phyloP scores from a whole-genome alignment of 2,888 invertebrate species.

The Xestia sexstrigata region DNA sequence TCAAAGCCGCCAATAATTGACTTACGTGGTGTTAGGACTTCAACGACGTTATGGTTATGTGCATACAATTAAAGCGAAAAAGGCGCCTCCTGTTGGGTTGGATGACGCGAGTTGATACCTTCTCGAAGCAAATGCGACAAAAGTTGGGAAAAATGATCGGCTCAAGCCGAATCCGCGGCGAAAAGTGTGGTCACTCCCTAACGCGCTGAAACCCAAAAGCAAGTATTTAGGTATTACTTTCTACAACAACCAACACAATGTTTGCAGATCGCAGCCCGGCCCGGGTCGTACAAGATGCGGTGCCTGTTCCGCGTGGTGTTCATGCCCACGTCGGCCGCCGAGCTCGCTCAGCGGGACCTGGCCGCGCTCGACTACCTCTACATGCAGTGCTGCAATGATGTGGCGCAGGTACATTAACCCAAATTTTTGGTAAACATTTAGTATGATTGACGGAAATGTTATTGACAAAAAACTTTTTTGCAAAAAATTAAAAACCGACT shows the following conservation, averaged over 20 bases:
- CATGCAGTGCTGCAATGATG: slow-evolving; percentile 98
- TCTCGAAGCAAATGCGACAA: background rate
- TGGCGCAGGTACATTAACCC: slow-evolving; percentile 91
- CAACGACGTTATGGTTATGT: no score
- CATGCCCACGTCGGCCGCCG: slow-evolving; percentile 96
- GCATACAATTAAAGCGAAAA: background rate
- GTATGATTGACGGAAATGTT: no score
- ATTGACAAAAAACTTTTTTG: no score
- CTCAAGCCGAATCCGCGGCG: background rate
- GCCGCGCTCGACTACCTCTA: slow-evolving; percentile 97
- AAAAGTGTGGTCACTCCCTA: background rate
- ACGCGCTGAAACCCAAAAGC: background rate
- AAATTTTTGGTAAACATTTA: no score
- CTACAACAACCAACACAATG: background rate
- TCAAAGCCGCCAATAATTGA: no score
- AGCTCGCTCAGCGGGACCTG: slow-evolving; percentile 95
- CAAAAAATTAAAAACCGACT: no score
- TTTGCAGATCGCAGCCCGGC: slow-evolving; percentile 95
- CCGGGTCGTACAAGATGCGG: slow-evolving; percentile 97
- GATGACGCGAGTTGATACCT: background rate
- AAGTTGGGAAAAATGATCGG: background rate
- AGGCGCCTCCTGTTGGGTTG: background rate
- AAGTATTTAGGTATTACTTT: background rate
- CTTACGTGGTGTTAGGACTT: no score
- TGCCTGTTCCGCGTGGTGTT: slow-evolving; percentile 97